phyloP scores from a whole-genome alignment of 2,113 vertebrate species.

The Lipotes vexillifer region DNA sequence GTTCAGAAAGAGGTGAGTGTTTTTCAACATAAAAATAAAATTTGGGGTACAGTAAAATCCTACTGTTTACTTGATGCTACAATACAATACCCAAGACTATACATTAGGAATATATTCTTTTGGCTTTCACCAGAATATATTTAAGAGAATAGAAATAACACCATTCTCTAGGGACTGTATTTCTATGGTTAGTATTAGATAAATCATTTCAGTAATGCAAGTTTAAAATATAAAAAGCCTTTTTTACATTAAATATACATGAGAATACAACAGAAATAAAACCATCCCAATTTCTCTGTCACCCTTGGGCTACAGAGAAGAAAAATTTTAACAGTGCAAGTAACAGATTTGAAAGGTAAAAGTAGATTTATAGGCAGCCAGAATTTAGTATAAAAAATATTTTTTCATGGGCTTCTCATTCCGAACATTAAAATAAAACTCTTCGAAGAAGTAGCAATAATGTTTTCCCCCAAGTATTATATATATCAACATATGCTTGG shows the following conservation, averaged over 20 bases:
- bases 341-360: not conserved
- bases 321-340: not conserved
- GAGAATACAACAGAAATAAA: not conserved
- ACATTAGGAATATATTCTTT: not conserved
- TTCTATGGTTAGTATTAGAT: not conserved
- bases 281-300: not conserved
- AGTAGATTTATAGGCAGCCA: not conserved
- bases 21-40: not conserved
- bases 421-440: not conserved
- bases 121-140: not conserved
- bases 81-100: not conserved
- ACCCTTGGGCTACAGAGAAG: not conserved
- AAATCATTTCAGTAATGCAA: not conserved
- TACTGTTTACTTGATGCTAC: not conserved
- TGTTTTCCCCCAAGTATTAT: not conserved
- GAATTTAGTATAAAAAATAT: not conserved
- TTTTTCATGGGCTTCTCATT: not conserved
- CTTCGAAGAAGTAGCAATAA: not conserved
- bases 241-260: slow-evolving; percentile 19
- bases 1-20: not conserved
- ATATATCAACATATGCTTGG: not conserved
- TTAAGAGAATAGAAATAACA: not conserved
- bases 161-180: not conserved
- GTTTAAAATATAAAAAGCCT: slow-evolving; percentile 10
- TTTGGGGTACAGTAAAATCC: not conserved